A percentile compares a stretch with the other conserved stretches of the same genome.
These are phyloP conservation scores for Astreopora myriophthalma DNA, from an alignment of 64 coral and sea anemone species.

Conservation along the genomic window DNA sequence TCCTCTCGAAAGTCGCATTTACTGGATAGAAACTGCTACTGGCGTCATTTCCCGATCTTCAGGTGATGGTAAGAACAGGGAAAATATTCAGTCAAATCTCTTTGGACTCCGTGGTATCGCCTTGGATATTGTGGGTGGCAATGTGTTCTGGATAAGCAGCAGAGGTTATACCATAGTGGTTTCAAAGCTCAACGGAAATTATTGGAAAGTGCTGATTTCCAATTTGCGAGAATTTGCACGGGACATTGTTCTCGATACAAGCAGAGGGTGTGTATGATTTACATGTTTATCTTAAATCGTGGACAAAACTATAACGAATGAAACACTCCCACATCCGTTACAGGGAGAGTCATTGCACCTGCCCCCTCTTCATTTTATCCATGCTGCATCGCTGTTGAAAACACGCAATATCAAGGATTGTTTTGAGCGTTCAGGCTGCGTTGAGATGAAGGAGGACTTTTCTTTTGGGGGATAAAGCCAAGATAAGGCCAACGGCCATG, in stretches of 20 bases:
- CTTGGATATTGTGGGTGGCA: conserved; percentile 30
- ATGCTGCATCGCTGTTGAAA: no score
- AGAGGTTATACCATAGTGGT: background rate
- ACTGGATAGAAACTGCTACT: conserved; percentile 14
- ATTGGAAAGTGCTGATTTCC: conserved; percentile 11
- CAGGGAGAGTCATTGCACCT: no score
- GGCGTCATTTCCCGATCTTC: background rate
- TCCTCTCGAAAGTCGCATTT: conserved; percentile 23
- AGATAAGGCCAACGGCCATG: no score
- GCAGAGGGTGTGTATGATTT: background rate
- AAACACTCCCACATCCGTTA: no score
- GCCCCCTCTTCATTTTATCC: no score
- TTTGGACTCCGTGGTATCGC: background rate
- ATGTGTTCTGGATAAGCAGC: conserved; percentile 39
- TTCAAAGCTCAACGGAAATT: background rate
- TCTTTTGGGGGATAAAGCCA: no score
- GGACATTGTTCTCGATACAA: conserved; percentile 32
- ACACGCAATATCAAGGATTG: no score
- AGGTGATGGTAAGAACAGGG: conserved; percentile 13
- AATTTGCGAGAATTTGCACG: background rate
- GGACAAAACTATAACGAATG: no score
- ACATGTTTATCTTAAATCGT: no score
- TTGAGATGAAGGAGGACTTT: no score
- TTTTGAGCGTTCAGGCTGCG: no score
- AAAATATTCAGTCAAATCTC: background rate